These are phyloP conservation scores for Asobara japonica DNA, from an alignment of 1,140 invertebrate species.

Conservation along the genomic window DNA sequence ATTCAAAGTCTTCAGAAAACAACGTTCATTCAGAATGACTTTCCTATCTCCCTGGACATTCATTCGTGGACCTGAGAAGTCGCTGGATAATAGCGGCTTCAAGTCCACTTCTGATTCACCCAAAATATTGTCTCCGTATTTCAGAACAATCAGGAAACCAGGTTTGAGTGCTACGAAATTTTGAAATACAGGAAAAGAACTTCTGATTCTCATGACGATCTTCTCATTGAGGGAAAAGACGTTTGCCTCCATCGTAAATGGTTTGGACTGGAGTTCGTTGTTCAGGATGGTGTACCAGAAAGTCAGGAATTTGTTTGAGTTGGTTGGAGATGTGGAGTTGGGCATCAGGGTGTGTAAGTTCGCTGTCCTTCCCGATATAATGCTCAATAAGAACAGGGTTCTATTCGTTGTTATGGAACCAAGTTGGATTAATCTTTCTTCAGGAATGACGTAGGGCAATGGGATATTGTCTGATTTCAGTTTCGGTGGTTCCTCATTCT, in stretches of 20 bases:
- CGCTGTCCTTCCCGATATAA: slow-evolving; percentile 46
- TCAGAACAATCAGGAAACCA: slow-evolving; percentile 52
- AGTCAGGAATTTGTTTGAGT: slow-evolving; percentile 32
- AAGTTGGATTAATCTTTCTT: slow-evolving; percentile 61
- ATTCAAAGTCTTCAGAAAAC: slow-evolving; percentile 43
- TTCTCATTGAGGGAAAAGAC: slow-evolving; percentile 54
- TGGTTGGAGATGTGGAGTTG: slow-evolving; percentile 16
- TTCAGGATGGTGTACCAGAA: slow-evolving; percentile 56
- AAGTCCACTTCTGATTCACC: slow-evolving; percentile 55
- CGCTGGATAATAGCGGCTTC: slow-evolving; percentile 46
- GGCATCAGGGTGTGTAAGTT: slow-evolving; percentile 48
- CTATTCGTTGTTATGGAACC: slow-evolving; percentile 50
- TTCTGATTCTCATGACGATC: slow-evolving; percentile 57
- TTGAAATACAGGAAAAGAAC: slow-evolving; percentile 50
- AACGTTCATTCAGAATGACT: slow-evolving; percentile 50
- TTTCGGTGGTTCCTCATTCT: background rate
- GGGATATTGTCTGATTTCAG: background rate
- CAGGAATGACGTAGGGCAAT: slow-evolving; percentile 47
- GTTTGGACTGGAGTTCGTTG: slow-evolving; percentile 52
- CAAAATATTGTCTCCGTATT: slow-evolving; percentile 46
- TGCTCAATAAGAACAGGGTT: slow-evolving; percentile 55
- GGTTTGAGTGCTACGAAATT: slow-evolving; percentile 55
- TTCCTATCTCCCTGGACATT: slow-evolving; percentile 41
- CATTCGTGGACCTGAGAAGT: slow-evolving; percentile 47
- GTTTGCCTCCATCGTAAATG: slow-evolving; percentile 44